Conservation (phyloP, 2,113 vertebrate genomes). For the Mus pahari region DNA sequence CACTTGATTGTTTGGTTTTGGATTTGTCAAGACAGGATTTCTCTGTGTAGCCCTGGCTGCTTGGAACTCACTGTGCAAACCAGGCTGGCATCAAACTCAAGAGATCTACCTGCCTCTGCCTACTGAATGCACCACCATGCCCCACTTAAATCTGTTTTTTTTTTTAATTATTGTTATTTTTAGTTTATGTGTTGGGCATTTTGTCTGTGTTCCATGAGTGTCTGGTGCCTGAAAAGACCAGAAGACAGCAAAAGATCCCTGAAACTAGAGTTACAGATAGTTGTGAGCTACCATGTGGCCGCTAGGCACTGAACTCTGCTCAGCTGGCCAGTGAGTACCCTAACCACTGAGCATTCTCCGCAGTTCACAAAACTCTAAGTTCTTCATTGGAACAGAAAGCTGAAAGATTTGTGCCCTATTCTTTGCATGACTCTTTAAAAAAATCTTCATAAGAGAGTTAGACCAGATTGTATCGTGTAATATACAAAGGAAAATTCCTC, state of each 20-base stretch:
- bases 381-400: conserved; percentile 33
- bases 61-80: neutral
- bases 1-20: too few relatives aligned
- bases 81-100: neutral
- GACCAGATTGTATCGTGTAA: conserved; percentile 14
- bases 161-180: neutral
- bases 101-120: neutral
- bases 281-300: neutral
- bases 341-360: neutral
- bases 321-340: neutral
- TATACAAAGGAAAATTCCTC: neutral
- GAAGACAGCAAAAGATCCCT: neutral
- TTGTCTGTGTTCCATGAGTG: neutral
- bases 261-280: neutral
- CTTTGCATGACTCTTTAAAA: conserved; percentile 50
- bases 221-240: neutral
- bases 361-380: neutral
- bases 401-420: neutral
- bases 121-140: neutral
- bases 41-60: neutral
- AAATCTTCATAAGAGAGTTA: conserved; percentile 29
- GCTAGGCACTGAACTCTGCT: neutral
- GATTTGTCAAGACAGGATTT: neutral
- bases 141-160: neutral
- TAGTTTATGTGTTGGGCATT: neutral